Base-by-base conservation (phyloP, 2,113 vertebrate species). In the Acanthisitta chloris region DNA sequence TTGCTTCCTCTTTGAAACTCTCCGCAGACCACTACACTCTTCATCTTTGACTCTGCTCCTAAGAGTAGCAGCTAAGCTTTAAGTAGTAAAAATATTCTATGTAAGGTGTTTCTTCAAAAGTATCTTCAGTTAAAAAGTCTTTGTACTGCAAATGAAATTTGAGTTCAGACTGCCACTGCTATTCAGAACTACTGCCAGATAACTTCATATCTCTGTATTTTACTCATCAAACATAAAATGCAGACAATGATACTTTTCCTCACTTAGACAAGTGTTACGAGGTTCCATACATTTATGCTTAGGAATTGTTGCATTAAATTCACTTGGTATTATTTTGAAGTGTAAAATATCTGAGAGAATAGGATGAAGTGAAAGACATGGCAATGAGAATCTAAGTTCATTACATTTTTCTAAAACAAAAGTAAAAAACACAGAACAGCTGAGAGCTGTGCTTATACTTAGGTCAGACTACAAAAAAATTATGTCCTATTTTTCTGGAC, bases 61-160 rank as follows among this genome's bases (percentile, higher is more conserved):
- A 71, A 90, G 82, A 88, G 54, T 7, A 82, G 24, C 34, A 80
- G 6, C 15, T 45, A 66, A 82, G 58, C 9, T 54, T 82, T 24
- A 79, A 81, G 34, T 26, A 38, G 14, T 51, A 90, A 78, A 88
- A 81, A 51, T 40, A 70, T 65, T 74, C 71, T 52, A 19, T 3
- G 1, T n/a, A 62, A 52, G 10, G 5, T 0, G 0, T 61, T 87
- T 65, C 31, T 78, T 87, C n/a, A 69, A 78, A 86, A n/a, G 2
- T 18, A 6, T 62, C 9, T 36, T 76, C 31, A 57, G 33, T 26
- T 28, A 54, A 73, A 48, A 88, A 79, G 6, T n/a, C 26, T 62
- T 70, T 42, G 15, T 57, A 31, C 17, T 74, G 55, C 21, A 71
- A 70, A 70, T 67, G 13, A 48, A 38, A 62, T 66, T 66, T 85